Evolutionary conservation across 2,797 vertebrate species (phyloP).

Genomic region (Odontamblyopus rebecca): DNA sequence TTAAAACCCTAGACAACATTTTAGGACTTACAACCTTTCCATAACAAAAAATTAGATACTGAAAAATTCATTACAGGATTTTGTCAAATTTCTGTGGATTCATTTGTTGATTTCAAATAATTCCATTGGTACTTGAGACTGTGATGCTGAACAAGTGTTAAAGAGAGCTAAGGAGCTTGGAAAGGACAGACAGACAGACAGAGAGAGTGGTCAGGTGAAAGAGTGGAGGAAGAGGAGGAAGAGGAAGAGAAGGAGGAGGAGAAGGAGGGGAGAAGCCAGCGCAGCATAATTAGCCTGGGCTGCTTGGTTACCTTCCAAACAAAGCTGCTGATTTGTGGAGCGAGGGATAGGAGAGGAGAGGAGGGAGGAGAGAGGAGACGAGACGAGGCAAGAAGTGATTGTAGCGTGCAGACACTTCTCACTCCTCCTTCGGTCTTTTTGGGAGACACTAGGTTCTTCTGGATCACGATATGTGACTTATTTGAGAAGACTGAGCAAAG

Average conservation of each 20-base stretch:
- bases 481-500: not conserved
- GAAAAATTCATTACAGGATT: too few relatives aligned
- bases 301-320: constrained; percentile 86
- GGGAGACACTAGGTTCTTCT: constrained; percentile 56
- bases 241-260: constrained; percentile 24
- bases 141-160: constrained; percentile 51
- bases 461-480: not conserved
- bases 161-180: constrained; percentile 49
- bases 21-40: too few relatives aligned
- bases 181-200: constrained; percentile 17
- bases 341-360: constrained; percentile 69
- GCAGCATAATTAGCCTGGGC: constrained; percentile 76
- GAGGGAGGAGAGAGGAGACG: constrained; percentile 58
- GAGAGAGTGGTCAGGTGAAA: constrained; percentile 57
- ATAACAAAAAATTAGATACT: too few relatives aligned
- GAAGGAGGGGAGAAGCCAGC: constrained; percentile 59
- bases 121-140: constrained; percentile 23
- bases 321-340: constrained; percentile 81
- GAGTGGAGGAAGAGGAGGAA: constrained; percentile 36
- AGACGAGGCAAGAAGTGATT: constrained; percentile 5
- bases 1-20: too few relatives aligned
- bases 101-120: not conserved
- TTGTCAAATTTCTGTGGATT: too few relatives aligned
- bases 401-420: constrained; percentile 12
- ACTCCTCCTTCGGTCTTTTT: constrained; percentile 81